Percentiles rank a stretch among this genome's conserved stretches.
Conservation (phyloP, 2,113 vertebrate genomes). For the Orthonyx spaldingii region DNA sequence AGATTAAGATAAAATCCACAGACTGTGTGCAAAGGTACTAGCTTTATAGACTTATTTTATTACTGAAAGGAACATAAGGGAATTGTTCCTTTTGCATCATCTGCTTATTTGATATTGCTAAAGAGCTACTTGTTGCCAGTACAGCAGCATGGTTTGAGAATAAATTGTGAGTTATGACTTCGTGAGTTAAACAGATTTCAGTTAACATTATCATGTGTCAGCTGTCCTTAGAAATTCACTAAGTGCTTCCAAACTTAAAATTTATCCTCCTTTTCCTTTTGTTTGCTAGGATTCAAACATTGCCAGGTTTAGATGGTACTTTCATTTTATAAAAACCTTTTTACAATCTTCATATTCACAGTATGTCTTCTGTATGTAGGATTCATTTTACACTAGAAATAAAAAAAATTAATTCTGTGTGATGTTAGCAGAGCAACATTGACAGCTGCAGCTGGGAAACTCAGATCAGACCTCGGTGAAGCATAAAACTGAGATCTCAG, state of each 20-base stretch:
- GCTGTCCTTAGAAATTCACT: neutral
- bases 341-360: neutral
- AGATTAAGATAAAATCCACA: neutral
- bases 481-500: neutral
- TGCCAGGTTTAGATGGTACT: neutral
- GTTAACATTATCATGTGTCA: neutral
- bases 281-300: neutral
- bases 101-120: neutral
- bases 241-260: neutral
- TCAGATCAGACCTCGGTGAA: neutral
- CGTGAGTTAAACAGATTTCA: neutral
- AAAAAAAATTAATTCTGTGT: neutral
- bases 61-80: neutral
- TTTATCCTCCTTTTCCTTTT: neutral
- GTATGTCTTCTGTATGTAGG: neutral
- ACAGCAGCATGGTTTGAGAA: neutral
- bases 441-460: neutral
- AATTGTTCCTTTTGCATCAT: neutral
- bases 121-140: neutral
- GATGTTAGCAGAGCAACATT: neutral
- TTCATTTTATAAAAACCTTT: neutral
- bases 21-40: neutral
- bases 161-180: neutral
- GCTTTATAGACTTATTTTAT: neutral
- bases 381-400: neutral